These are phyloP conservation scores for Cariama cristata DNA, from an alignment of 2,113 vertebrate genomes.

Conservation along the genomic window DNA sequence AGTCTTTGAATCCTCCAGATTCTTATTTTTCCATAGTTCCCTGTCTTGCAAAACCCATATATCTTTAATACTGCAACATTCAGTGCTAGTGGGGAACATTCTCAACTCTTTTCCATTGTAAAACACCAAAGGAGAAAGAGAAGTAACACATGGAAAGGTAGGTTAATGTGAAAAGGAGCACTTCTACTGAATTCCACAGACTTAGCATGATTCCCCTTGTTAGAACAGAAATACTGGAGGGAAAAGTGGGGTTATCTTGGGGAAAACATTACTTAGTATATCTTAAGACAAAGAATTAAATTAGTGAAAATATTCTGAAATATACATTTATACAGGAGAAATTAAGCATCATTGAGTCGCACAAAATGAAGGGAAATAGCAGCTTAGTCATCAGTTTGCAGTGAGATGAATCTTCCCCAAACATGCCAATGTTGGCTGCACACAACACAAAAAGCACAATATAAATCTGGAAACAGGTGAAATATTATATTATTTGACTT, in stretches of 20 bases:
- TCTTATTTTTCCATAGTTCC: background rate
- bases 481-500: background rate
- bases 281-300: background rate
- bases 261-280: background rate
- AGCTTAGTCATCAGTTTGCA: background rate
- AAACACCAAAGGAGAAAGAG: constrained; percentile 30
- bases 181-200: background rate
- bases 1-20: constrained; percentile 46
- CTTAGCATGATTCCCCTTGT: background rate
- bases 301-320: background rate
- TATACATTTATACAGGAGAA: background rate
- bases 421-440: background rate
- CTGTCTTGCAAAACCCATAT: background rate
- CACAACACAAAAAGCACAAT: background rate
- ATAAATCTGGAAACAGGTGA: background rate
- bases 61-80: constrained; percentile 51
- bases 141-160: constrained; percentile 1
- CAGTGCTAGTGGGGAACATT: constrained; percentile 8
- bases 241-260: fast-evolving
- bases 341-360: fast-evolving
- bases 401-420: background rate
- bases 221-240: background rate
- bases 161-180: background rate
- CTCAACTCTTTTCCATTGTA: constrained; percentile 6
- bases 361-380: background rate